Evolutionary conservation across 2,113 vertebrate genomes (phyloP).

Genomic region (Erythrolamprus reginae): DNA sequence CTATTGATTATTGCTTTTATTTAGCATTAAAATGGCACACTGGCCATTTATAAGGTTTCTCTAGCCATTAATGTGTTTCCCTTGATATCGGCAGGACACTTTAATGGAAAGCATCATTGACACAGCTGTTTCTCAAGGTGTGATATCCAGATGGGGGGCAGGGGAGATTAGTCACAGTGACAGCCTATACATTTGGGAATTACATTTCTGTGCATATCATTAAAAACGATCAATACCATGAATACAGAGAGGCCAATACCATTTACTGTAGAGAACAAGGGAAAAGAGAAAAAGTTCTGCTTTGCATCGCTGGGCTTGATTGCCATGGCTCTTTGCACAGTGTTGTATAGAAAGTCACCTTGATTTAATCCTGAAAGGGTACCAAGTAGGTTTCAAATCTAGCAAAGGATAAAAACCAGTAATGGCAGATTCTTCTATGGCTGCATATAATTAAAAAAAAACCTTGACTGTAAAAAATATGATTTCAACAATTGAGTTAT

Average conservation of each 20-base stretch:
- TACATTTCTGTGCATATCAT: slow-evolving; percentile 85
- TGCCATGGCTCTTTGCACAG: slow-evolving; percentile 19
- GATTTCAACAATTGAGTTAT: no score
- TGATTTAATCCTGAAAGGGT: background rate
- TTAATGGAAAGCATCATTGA: slow-evolving; percentile 70
- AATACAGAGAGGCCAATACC: slow-evolving; percentile 69
- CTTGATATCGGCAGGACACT: slow-evolving; percentile 55
- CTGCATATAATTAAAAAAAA: background rate
- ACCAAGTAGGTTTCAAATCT: background rate
- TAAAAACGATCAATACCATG: slow-evolving; percentile 82
- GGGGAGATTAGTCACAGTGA: slow-evolving; percentile 83
- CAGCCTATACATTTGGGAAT: slow-evolving; percentile 80
- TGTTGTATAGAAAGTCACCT: slow-evolving; percentile 50
- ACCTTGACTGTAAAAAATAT: no score
- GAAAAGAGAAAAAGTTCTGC: slow-evolving; percentile 44
- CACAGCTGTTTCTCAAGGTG: slow-evolving; percentile 70
- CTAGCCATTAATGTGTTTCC: slow-evolving; percentile 49
- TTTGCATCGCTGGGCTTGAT: slow-evolving; percentile 54
- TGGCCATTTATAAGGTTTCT: slow-evolving; percentile 44
- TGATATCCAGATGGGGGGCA: slow-evolving; percentile 69
- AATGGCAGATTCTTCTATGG: background rate
- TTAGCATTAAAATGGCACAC: slow-evolving; percentile 37
- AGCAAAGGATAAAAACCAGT: background rate
- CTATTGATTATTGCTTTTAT: slow-evolving; percentile 48
- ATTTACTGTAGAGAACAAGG: slow-evolving; percentile 73